Conservation (phyloP, 2,888 invertebrate species). For the Spodoptera picta region DNA sequence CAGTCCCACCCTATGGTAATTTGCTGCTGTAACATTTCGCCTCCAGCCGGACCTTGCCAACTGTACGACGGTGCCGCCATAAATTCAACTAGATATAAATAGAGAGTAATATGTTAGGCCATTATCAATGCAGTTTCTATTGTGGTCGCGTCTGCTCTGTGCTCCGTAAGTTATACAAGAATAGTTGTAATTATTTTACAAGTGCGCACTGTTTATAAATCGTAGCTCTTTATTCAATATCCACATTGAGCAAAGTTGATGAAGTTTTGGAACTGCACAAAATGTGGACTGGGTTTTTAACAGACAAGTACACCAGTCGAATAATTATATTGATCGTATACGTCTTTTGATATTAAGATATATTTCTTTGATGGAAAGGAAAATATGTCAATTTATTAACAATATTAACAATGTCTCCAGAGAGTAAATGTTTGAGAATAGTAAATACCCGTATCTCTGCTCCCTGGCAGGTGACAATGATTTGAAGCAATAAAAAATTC, state of each 20-base stretch:
- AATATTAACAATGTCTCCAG: no score
- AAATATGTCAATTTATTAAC: no score
- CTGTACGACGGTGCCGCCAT: conserved; percentile 50
- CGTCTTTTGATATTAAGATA: no score
- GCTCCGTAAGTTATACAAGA: conserved; percentile 37
- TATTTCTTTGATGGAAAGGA: no score
- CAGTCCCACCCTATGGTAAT: conserved; percentile 57
- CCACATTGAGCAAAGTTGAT: conserved; percentile 6
- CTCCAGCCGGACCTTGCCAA: conserved; percentile 52
- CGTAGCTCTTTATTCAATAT: conserved; percentile 10
- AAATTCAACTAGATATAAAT: conserved; percentile 64
- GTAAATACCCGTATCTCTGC: no score
- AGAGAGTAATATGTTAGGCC: conserved; percentile 59
- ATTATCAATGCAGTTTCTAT: conserved; percentile 64
- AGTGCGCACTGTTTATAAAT: conserved; percentile 17
- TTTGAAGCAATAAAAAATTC: no score
- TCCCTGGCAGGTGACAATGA: no score
- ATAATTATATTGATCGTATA: no score
- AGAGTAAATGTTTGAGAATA: no score
- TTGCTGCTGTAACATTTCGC: conserved; percentile 61
- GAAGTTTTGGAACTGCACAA: no score
- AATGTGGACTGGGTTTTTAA: no score
- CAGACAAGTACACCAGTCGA: no score
- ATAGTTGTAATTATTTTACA: conserved; percentile 38
- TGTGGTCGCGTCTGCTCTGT: conserved; percentile 49